phyloP scores from a whole-genome alignment of 2,113 vertebrate genomes.

The Heterotis niloticus region DNA sequence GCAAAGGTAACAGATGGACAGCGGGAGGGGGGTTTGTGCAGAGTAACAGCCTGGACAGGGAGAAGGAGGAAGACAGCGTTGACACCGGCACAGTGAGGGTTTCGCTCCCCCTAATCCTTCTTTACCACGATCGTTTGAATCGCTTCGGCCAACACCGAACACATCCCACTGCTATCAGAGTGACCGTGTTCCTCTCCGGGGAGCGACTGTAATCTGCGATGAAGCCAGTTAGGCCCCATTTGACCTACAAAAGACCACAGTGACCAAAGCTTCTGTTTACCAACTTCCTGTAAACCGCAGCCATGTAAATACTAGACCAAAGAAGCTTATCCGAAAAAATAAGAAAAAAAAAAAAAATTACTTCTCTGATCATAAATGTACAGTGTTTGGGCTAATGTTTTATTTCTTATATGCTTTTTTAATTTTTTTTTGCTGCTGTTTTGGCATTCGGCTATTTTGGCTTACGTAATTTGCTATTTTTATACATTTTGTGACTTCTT shows the following conservation, averaged over 20 bases:
- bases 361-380: constrained; percentile 55
- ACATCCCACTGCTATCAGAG: constrained; percentile 51
- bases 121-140: constrained; percentile 44
- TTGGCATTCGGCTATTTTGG: constrained; percentile 55
- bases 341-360: constrained; percentile 59
- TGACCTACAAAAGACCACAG: constrained; percentile 64
- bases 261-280: too few species aligned
- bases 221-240: constrained; percentile 59
- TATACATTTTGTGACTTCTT: too few species aligned
- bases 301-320: constrained; percentile 55
- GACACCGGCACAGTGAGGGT: constrained; percentile 37
- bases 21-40: constrained; percentile 57
- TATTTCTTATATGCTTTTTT: constrained; percentile 57
- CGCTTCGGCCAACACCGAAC: constrained; percentile 40
- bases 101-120: constrained; percentile 35
- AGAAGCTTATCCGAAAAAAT: constrained; percentile 57
- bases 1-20: constrained; percentile 75
- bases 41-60: constrained; percentile 53
- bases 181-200: constrained; percentile 50
- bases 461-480: constrained; percentile 31
- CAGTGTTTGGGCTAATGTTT: too few species aligned
- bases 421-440: constrained; percentile 66
- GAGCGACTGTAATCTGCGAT: constrained; percentile 59
- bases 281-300: too few species aligned
- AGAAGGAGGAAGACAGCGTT: constrained; percentile 40